Base-by-base conservation (phyloP, 2,888 invertebrate species). In the Tipula vernalis region DNA sequence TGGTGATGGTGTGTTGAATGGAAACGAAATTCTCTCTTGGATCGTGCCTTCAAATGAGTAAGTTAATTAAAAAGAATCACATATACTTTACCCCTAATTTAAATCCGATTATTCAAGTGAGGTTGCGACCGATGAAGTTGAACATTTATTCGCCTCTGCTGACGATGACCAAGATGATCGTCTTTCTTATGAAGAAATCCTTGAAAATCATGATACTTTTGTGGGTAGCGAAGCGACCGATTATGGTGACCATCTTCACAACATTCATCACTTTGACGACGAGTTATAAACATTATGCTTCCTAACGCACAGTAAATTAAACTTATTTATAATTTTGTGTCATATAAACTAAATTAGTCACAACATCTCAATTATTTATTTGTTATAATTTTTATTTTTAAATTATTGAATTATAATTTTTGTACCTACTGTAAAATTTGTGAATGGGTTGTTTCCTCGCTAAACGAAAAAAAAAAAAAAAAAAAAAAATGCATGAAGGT, bases 161-260 rank as follows among this genome's bases (percentile, higher is more conserved):
- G 98, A 98, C 91, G 96, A 96, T 89, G 95, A 98, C 91, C 95
- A 95, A 90, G 96, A 98, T 91, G 94, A 95, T 89, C 91, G 94
- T 87, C 92, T 98, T 51, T 94, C 95, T 1, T 96, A 95, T 91
- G 93, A 94, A 1, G 98, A 98, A 93, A 94, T 98, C 85, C 91
- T 98, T 0, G 93, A 94, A 0, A 96, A 98, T 90, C 96, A 98
- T 91, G 96, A 97, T 88, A 94, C 95, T 86, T 98, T 98, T 92
- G 98, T 98, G 4, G 98, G 98, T 86, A 97, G 97, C 90, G 98
- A 98, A 92, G 97, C 96, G 5, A 96, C 97, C 0, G 96, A 97
- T 92, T 96, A 96, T 91, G 97, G 97, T 13, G 95, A 96, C 90
- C 96, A 97, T 90, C 92, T 97, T 87, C 94, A 96, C 89, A 96